Evolutionary conservation across 1,140 invertebrate species (phyloP).

Genomic region (Mylabris phalerata): DNA sequence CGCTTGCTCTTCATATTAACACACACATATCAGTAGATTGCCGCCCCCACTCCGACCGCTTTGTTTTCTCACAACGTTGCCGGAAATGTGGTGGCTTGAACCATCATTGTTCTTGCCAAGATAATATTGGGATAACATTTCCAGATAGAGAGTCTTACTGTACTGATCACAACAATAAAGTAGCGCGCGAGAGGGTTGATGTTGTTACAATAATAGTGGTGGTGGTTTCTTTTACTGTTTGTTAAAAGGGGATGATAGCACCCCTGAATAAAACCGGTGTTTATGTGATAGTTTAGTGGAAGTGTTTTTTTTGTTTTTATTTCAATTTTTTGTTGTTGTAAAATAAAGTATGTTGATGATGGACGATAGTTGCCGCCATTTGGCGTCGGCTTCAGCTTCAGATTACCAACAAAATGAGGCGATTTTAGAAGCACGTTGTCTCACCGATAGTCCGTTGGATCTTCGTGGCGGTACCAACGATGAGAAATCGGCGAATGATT

Average conservation of each 20-base stretch:
- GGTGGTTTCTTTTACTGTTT: no score
- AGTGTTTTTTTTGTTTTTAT: no score
- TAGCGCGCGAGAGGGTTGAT: conserved; percentile 4
- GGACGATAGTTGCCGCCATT: conserved; percentile 34
- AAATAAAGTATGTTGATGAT: conserved; percentile 30
- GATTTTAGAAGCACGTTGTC: conserved; percentile 24
- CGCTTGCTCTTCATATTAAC: no score
- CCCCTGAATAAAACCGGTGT: no score
- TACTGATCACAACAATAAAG: conserved; percentile 12
- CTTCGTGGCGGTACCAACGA: conserved; percentile 30
- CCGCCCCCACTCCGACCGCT: conserved; percentile 33
- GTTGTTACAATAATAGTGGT: not conserved
- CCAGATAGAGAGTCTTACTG: conserved; percentile 32
- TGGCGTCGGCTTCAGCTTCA: conserved; percentile 16
- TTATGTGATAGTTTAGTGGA: no score
- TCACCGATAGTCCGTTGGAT: conserved; percentile 38
- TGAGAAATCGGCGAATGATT: conserved; percentile 4
- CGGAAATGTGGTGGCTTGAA: conserved; percentile 43
- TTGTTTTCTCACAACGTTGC: conserved; percentile 42
- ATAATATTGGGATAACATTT: conserved; percentile 45
- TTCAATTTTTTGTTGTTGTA: no score
- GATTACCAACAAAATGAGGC: conserved; percentile 23
- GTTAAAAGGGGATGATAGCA: no score
- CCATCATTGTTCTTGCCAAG: conserved; percentile 44
- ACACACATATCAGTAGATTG: not conserved